These are phyloP conservation scores for Agapostemon virescens DNA, from an alignment of 2,888 invertebrate genomes.

Conservation along the genomic window DNA sequence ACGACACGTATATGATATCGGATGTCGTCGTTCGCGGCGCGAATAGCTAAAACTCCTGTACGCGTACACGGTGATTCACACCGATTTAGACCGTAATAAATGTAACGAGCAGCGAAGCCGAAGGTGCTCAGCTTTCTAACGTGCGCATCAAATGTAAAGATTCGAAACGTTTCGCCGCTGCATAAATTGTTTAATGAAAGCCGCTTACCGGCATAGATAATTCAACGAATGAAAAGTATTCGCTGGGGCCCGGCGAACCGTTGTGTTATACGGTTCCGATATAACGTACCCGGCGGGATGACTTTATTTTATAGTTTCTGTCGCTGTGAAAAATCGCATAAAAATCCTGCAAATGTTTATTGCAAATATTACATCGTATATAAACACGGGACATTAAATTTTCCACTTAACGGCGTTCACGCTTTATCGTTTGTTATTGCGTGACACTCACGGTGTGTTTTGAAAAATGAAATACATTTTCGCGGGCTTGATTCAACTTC, in stretches of 20 bases:
- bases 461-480: constrained; percentile 48
- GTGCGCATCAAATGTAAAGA: neutral
- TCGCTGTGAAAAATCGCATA: constrained; percentile 16
- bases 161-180: neutral
- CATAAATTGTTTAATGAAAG: constrained; percentile 1
- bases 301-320: constrained; percentile 45
- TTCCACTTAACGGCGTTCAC: constrained; percentile 51
- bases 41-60: neutral
- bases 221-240: neutral
- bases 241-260: neutral
- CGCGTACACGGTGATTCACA: neutral
- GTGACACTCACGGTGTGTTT: constrained; percentile 44
- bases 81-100: neutral
- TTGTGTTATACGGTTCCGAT: constrained; percentile 18
- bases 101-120: neutral
- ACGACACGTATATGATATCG: neutral
- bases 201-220: neutral
- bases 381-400: constrained; percentile 52
- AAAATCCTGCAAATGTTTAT: constrained; percentile 46
- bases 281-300: constrained; percentile 23
- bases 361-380: constrained; percentile 50
- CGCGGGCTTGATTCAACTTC: constrained; percentile 41
- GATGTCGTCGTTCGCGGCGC: neutral
- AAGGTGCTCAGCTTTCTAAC: neutral
- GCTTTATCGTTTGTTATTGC: constrained; percentile 49